Evolutionary conservation across 1,140 invertebrate species (phyloP).

Genomic region (Aricia agestis): DNA sequence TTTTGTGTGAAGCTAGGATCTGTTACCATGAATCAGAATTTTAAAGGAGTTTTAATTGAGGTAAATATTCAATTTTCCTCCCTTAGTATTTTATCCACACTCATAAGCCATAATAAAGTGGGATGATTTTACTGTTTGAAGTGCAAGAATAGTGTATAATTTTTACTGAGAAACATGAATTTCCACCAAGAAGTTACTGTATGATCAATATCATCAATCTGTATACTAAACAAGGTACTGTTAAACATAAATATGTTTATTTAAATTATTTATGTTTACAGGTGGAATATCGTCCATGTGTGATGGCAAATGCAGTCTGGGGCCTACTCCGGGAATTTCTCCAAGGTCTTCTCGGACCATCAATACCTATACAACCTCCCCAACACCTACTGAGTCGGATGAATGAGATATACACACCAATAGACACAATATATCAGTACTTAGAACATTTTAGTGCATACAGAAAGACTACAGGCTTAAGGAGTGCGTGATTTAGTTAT

Average conservation of each 20-base stretch:
- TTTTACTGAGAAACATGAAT: too few relatives aligned
- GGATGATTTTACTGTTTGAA: too few relatives aligned
- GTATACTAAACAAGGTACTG: too few relatives aligned
- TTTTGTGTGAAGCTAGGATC: constrained; percentile 96
- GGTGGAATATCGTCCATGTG: constrained; percentile 95
- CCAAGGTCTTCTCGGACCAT: constrained; percentile 91
- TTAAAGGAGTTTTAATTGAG: constrained; percentile 96
- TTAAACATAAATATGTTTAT: not conserved
- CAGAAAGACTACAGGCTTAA: constrained; percentile 79
- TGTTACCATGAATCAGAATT: constrained; percentile 93
- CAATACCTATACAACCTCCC: constrained; percentile 78
- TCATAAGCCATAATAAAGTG: too few relatives aligned
- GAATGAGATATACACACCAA: constrained; percentile 92
- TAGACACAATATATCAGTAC: constrained; percentile 96
- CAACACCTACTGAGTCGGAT: constrained; percentile 83
- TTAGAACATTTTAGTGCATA: constrained; percentile 95
- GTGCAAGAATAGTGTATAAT: too few relatives aligned
- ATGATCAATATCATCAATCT: too few relatives aligned
- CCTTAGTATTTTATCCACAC: not conserved
- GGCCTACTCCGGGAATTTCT: constrained; percentile 94
- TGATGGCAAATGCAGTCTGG: constrained; percentile 92
- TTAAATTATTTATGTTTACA: constrained; percentile 41
- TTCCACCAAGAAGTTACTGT: too few relatives aligned
- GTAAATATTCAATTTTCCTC: constrained; percentile 68
- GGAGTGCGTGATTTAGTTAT: constrained; percentile 38